Evolutionary conservation across 2,797 vertebrate species (phyloP).

Genomic region (Coccyzus lansbergi): DNA sequence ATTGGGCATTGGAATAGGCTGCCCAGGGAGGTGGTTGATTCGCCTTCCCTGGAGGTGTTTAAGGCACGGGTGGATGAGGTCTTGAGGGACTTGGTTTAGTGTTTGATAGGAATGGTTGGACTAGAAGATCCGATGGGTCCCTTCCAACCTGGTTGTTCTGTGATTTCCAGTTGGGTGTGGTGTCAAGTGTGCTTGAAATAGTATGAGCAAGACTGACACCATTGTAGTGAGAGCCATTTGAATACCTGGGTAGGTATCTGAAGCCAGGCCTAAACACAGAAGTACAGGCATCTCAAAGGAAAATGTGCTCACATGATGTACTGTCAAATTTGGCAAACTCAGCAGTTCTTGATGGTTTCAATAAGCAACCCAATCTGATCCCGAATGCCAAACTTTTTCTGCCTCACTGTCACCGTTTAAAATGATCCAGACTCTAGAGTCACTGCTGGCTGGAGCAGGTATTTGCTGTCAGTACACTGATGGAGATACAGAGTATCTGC

Average conservation of each 20-base stretch:
- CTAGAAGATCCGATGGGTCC: too few species aligned
- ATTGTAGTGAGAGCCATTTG: background rate
- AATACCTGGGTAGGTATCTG: background rate
- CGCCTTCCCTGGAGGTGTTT: too few species aligned
- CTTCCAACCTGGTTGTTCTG: too few species aligned
- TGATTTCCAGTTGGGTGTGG: conserved; percentile 10
- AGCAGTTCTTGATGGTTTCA: background rate
- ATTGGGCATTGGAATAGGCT: too few species aligned
- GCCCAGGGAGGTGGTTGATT: too few species aligned
- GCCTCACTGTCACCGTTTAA: background rate
- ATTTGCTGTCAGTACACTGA: background rate
- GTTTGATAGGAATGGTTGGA: too few species aligned
- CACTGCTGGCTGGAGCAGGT: background rate
- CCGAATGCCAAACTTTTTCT: background rate
- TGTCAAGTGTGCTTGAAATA: background rate
- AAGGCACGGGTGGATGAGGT: too few species aligned
- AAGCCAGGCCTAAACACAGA: background rate
- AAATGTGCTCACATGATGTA: background rate
- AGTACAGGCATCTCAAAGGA: background rate
- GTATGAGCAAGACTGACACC: background rate
- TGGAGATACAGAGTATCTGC: background rate
- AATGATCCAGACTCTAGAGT: background rate
- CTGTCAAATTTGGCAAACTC: conserved; percentile 19
- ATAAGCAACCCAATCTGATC: background rate
- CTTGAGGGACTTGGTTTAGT: too few species aligned